A percentile compares a stretch with the other conserved stretches of the same genome.
Conservation (phyloP, 2,797 vertebrate genomes). For the Cirrhinus molitorella region DNA sequence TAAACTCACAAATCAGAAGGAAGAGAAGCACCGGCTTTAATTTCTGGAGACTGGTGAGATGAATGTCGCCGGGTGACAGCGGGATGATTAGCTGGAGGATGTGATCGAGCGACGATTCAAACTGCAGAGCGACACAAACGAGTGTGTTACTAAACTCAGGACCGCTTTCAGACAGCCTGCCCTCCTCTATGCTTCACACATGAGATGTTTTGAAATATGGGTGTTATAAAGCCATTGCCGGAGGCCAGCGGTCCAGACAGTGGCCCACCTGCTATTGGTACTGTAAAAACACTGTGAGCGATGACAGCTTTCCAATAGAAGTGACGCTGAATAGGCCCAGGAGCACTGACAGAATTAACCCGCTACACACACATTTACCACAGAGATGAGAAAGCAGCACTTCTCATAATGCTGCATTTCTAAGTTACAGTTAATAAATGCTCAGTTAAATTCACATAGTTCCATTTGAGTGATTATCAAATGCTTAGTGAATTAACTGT, state of each 20-base stretch:
- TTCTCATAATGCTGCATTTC: background rate
- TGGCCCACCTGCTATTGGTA: slow-evolving; percentile 75
- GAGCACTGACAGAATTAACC: slow-evolving; percentile 56
- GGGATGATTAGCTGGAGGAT: slow-evolving; percentile 63
- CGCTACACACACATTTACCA: slow-evolving; percentile 19
- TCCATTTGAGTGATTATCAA: too few species aligned
- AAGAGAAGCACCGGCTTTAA: slow-evolving; percentile 33
- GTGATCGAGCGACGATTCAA: slow-evolving; percentile 56
- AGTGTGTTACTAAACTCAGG: too few species aligned
- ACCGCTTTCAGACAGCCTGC: slow-evolving; percentile 49
- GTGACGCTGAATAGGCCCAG: slow-evolving; percentile 63
- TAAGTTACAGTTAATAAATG: too few species aligned
- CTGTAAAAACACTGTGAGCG: slow-evolving; percentile 70
- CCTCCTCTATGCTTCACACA: slow-evolving; percentile 62
- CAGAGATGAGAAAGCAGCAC: background rate
- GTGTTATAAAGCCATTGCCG: slow-evolving; percentile 57
- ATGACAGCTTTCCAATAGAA: slow-evolving; percentile 76
- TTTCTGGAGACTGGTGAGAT: slow-evolving; percentile 59
- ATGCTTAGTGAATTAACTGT: too few species aligned
- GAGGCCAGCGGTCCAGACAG: slow-evolving; percentile 67
- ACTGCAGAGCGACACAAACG: slow-evolving; percentile 17
- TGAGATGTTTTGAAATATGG: slow-evolving; percentile 56
- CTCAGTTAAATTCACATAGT: too few species aligned
- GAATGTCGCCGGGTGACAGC: slow-evolving; percentile 55
- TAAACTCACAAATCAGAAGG: slow-evolving; percentile 55